Percentiles rank a stretch among this genome's conserved stretches.
Conservation (phyloP, 2,888 invertebrate genomes). For the Antheraea yamamai region DNA sequence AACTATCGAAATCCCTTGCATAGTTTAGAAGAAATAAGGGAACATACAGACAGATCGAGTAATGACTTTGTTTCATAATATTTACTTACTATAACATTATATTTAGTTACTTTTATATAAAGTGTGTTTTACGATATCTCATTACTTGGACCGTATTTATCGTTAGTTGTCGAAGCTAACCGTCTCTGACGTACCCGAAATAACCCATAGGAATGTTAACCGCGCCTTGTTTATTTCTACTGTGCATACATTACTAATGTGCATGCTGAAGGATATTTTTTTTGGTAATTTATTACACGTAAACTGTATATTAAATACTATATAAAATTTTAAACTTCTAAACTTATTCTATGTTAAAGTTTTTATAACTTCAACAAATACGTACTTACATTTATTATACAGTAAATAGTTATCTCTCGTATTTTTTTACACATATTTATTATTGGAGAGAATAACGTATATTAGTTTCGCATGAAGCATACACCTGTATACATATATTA, state of each 20-base stretch:
- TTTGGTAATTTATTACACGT: neutral
- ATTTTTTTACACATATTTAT: too few relatives aligned
- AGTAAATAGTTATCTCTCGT: too few relatives aligned
- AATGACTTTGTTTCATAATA: too few relatives aligned
- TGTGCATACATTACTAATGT: slow-evolving; percentile 11
- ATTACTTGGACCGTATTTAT: slow-evolving; percentile 9
- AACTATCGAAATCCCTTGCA: too few relatives aligned
- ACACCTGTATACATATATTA: too few relatives aligned
- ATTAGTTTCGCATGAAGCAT: too few relatives aligned
- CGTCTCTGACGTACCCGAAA: slow-evolving; percentile 11
- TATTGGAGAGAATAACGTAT: too few relatives aligned
- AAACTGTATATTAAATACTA: neutral
- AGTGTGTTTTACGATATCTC: neutral
- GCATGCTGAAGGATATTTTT: neutral
- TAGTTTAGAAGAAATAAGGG: too few relatives aligned
- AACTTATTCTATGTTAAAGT: neutral
- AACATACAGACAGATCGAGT: too few relatives aligned
- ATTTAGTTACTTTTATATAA: neutral
- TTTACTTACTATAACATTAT: too few relatives aligned
- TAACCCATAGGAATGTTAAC: slow-evolving; percentile 10
- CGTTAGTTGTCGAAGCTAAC: slow-evolving; percentile 8
- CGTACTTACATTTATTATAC: too few relatives aligned
- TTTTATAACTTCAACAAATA: neutral
- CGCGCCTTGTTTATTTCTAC: slow-evolving; percentile 14
- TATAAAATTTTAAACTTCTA: neutral